A percentile compares a stretch with the other conserved stretches of the same genome.
These are phyloP conservation scores for Drosophila sp. DNA, from an alignment of 1,140 invertebrate genomes.

Conservation along the genomic window DNA sequence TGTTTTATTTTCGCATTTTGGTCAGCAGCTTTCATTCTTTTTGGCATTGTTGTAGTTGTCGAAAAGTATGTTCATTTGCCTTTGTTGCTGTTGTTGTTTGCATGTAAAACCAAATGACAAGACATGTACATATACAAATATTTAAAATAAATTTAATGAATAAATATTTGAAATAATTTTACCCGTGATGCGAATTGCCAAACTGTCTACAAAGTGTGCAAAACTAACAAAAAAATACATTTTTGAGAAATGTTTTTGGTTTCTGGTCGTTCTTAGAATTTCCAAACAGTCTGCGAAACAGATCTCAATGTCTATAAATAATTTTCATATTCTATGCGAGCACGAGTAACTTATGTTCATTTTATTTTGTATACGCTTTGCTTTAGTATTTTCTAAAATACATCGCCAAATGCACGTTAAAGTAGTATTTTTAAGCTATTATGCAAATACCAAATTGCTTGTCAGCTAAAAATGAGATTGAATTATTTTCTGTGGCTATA, in stretches of 20 bases:
- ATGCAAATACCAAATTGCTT: not conserved
- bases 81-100: slow-evolving; percentile 22
- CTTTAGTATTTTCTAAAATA: slow-evolving; percentile 22
- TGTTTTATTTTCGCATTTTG: slow-evolving; percentile 34
- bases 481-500: slow-evolving; percentile 25
- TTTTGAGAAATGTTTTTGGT: slow-evolving; percentile 48
- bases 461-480: not conserved
- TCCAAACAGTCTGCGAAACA: slow-evolving; percentile 50
- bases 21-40: slow-evolving; percentile 69
- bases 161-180: slow-evolving; percentile 74
- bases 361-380: slow-evolving; percentile 10
- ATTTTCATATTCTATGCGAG: slow-evolving; percentile 40
- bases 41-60: slow-evolving; percentile 56
- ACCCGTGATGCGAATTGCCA: slow-evolving; percentile 76
- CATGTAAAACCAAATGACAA: slow-evolving; percentile 53
- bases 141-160: slow-evolving; percentile 51
- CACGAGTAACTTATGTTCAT: slow-evolving; percentile 9
- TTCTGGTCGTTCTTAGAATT: slow-evolving; percentile 43
- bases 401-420: slow-evolving; percentile 25
- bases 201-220: slow-evolving; percentile 65
- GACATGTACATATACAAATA: slow-evolving; percentile 6
- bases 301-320: slow-evolving; percentile 53
- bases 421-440: slow-evolving; percentile 14
- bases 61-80: slow-evolving; percentile 53
- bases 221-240: slow-evolving; percentile 35